phyloP scores from a whole-genome alignment of 2,888 invertebrate genomes.

The Sabatieria punctata region DNA sequence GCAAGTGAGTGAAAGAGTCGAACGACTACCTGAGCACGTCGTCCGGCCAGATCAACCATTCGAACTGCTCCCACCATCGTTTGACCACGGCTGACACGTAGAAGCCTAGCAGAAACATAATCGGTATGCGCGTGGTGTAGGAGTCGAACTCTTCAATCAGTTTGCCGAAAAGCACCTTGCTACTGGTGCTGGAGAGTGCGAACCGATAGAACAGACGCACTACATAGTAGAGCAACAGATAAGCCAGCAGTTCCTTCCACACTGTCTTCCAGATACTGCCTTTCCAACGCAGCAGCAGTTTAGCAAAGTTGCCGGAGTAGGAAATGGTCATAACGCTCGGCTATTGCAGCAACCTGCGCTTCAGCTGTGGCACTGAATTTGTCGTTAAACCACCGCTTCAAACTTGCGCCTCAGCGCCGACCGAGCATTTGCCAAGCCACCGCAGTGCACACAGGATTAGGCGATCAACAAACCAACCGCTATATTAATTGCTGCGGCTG shows the following conservation, averaged over 20 bases:
- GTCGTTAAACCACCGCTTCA: no score
- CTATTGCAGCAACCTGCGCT: no score
- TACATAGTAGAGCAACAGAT: neutral
- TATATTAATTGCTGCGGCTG: no score
- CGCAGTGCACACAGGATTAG: no score
- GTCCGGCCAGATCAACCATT: constrained; percentile 8
- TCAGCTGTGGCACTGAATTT: no score
- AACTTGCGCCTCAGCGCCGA: no score
- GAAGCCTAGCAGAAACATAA: constrained; percentile 21
- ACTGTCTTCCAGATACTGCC: constrained; percentile 6
- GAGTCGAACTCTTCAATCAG: constrained; percentile 18
- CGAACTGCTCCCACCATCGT: constrained; percentile 11
- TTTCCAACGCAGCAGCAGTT: constrained; percentile 1
- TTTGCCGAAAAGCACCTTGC: no score
- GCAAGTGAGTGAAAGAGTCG: neutral
- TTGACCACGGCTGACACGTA: constrained; percentile 21
- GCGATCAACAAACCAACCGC: no score
- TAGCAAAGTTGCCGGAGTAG: constrained; percentile 2
- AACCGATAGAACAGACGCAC: neutral
- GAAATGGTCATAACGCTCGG: constrained; percentile 4
- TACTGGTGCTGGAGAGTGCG: neutral
- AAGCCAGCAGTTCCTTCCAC: constrained; percentile 4
- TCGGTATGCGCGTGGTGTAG: constrained; percentile 19
- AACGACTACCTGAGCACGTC: constrained; percentile 1
- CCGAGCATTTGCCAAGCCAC: no score